phyloP scores from a whole-genome alignment of 2,888 invertebrate species.

The Noctua janthina region DNA sequence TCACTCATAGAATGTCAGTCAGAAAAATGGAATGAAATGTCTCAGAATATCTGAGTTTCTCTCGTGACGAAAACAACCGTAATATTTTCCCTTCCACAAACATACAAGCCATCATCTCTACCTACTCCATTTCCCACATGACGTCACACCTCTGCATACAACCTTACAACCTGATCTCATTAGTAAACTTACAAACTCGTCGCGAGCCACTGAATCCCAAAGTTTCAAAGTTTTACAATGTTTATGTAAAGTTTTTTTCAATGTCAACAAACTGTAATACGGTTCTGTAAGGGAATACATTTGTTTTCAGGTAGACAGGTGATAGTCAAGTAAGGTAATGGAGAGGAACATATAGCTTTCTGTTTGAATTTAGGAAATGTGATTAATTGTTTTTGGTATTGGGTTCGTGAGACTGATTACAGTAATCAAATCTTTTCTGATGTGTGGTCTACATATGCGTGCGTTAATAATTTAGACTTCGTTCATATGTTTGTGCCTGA shows the following conservation, averaged over 20 bases:
- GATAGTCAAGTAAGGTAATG: background rate
- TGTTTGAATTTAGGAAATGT: background rate
- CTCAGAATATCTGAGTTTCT: background rate
- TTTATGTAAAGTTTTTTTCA: conserved; percentile 69
- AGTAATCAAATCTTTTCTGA: background rate
- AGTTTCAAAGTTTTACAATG: conserved; percentile 63
- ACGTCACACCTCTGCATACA: conserved; percentile 45
- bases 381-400: background rate
- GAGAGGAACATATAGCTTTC: background rate
- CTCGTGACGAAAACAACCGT: background rate
- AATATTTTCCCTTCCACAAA: background rate
- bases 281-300: conserved; percentile 44
- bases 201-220: conserved; percentile 51
- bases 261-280: conserved; percentile 70
- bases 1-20: too few relatives aligned
- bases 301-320: conserved; percentile 38
- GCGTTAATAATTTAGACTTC: background rate
- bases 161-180: conserved; percentile 52
- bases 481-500: background rate
- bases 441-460: background rate
- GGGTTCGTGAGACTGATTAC: background rate
- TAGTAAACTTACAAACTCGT: conserved; percentile 41
- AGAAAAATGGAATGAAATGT: too few relatives aligned
- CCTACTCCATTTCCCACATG: conserved; percentile 13
- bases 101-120: background rate